Percentiles rank a stretch among this genome's conserved stretches.
These are phyloP conservation scores for Pogonomyrmex californicus DNA, from an alignment of 1,140 invertebrate species.

Conservation along the genomic window DNA sequence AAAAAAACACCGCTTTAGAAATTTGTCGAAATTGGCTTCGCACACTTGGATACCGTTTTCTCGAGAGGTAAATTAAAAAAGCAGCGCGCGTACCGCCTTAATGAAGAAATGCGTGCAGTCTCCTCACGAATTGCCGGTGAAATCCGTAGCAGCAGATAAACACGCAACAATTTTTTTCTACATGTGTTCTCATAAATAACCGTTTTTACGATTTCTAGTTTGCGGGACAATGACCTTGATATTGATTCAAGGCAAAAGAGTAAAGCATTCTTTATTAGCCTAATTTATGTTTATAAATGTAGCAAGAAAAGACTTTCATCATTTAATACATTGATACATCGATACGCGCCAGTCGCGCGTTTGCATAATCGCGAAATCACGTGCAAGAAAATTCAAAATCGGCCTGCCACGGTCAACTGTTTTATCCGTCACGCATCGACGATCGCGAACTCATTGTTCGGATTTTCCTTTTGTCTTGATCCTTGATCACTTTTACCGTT, in stretches of 20 bases:
- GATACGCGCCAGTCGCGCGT: neutral
- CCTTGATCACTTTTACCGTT: slow-evolving; percentile 66
- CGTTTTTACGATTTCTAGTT: slow-evolving; percentile 65
- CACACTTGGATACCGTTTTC: slow-evolving; percentile 12
- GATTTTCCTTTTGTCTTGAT: slow-evolving; percentile 36
- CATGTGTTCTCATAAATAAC: slow-evolving; percentile 22
- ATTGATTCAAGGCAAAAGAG: neutral
- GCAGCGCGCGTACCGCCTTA: neutral
- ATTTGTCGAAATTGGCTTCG: neutral
- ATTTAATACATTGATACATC: neutral
- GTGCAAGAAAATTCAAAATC: neutral
- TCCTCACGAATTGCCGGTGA: slow-evolving; percentile 52
- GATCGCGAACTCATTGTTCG: slow-evolving; percentile 11
- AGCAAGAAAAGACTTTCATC: neutral
- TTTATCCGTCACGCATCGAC: slow-evolving; percentile 5
- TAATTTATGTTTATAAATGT: neutral
- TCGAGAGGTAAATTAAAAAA: slow-evolving; percentile 26
- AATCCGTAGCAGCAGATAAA: slow-evolving; percentile 57
- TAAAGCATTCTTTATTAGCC: slow-evolving; percentile 1
- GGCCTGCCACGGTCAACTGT: neutral
- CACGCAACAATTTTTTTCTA: slow-evolving; percentile 67
- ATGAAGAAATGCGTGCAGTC: slow-evolving; percentile 55
- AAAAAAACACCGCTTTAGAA: neutral
- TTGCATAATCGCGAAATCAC: slow-evolving; percentile 16
- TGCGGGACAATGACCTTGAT: slow-evolving; percentile 38